Evolutionary conservation across 1,140 invertebrate species (phyloP).

Genomic region (Steinernema feltiae): DNA sequence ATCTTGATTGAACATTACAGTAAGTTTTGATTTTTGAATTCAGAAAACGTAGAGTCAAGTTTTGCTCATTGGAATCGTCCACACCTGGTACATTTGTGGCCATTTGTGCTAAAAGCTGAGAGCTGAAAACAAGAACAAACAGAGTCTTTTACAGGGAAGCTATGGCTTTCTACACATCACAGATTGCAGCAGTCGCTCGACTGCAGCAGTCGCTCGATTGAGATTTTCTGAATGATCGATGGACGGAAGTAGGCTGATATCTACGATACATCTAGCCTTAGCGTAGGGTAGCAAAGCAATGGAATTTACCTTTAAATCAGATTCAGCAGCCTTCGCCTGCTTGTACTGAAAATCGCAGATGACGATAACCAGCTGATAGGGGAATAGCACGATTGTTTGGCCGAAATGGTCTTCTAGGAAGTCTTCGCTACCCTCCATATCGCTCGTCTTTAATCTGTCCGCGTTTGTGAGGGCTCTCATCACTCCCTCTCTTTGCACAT

Average conservation of each 20-base stretch:
- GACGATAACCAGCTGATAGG: not conserved
- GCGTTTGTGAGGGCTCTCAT: too few relatives aligned
- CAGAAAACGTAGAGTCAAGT: too few relatives aligned
- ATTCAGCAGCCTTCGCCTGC: not conserved
- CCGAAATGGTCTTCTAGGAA: not conserved
- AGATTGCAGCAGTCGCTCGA: too few relatives aligned
- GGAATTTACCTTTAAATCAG: not conserved
- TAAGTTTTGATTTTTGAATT: too few relatives aligned
- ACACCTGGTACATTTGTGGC: too few relatives aligned
- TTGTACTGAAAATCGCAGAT: not conserved
- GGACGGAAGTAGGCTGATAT: not conserved
- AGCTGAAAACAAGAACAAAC: too few relatives aligned
- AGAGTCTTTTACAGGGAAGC: too few relatives aligned
- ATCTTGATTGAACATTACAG: too few relatives aligned
- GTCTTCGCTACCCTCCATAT: not conserved
- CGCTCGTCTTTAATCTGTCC: too few relatives aligned
- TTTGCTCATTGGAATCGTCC: too few relatives aligned
- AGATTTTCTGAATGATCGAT: not conserved
- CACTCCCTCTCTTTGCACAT: not conserved
- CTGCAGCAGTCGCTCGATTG: not conserved
- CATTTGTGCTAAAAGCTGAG: too few relatives aligned
- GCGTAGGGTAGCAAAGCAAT: not conserved
- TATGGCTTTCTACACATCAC: too few relatives aligned
- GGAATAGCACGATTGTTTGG: not conserved
- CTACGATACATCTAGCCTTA: not conserved